These are phyloP conservation scores for Spicauda simplicius DNA, from an alignment of 2,888 invertebrate species.

Conservation along the genomic window DNA sequence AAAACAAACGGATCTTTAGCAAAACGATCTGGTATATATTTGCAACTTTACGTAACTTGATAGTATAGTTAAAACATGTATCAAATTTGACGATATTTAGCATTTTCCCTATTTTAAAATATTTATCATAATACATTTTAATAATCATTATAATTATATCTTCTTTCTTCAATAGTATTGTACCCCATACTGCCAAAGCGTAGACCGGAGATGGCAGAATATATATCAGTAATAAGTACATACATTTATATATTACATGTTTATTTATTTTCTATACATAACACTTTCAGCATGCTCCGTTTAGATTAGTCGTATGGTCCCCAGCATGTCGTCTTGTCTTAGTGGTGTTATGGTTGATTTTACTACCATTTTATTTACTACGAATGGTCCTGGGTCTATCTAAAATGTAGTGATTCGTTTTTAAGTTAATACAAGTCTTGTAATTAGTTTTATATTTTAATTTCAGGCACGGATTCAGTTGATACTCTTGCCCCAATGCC, in stretches of 20 bases:
- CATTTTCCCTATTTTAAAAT: neutral
- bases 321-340: slow-evolving; percentile 49
- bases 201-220: slow-evolving; percentile 30
- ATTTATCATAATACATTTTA: slow-evolving; percentile 3
- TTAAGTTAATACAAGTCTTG: neutral
- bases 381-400: slow-evolving; percentile 66
- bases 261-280: slow-evolving; percentile 29
- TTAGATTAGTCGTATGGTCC: slow-evolving; percentile 45
- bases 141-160: slow-evolving; percentile 8
- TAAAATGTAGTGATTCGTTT: slow-evolving; percentile 9
- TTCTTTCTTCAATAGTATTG: slow-evolving; percentile 24
- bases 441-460: neutral
- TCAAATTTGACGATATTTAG: neutral
- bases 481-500: slow-evolving; percentile 78
- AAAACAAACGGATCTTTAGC: neutral
- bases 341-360: slow-evolving; percentile 45
- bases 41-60: neutral
- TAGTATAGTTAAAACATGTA: slow-evolving; percentile 11
- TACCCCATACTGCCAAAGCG: slow-evolving; percentile 18
- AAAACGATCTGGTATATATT: neutral
- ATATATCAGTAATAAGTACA: slow-evolving; percentile 26
- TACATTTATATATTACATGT: slow-evolving; percentile 20
- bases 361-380: slow-evolving; percentile 42
- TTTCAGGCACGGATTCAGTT: slow-evolving; percentile 84
- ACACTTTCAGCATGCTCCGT: slow-evolving; percentile 43